Evolutionary conservation across 1,140 invertebrate species (phyloP).

Genomic region (Phthorimaea operculella): DNA sequence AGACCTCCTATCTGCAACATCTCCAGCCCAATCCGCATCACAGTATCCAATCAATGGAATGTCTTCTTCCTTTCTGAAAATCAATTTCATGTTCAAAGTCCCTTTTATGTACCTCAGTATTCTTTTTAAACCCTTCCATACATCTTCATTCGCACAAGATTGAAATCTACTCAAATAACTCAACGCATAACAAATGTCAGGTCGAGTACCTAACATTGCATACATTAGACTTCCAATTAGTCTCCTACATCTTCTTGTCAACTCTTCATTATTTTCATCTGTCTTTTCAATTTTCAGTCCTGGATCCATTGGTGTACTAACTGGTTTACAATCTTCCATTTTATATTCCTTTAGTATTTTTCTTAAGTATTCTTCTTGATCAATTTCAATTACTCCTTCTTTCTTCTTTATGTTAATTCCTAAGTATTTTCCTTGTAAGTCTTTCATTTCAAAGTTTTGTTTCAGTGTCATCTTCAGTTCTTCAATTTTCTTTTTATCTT

Average conservation of each 20-base stretch:
- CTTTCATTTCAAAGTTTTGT: slow-evolving; percentile 10
- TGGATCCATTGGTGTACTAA: slow-evolving; percentile 4
- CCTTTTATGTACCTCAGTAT: slow-evolving; percentile 38
- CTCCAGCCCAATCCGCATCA: slow-evolving; percentile 46
- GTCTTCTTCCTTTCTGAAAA: slow-evolving; percentile 8
- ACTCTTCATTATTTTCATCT: too few relatives aligned
- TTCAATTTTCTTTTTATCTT: slow-evolving; percentile 15
- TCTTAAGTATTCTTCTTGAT: slow-evolving; percentile 27
- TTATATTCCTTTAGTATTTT: slow-evolving; percentile 25
- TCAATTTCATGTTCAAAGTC: slow-evolving; percentile 21
- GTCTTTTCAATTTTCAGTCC: too few relatives aligned
- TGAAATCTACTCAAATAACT: slow-evolving; percentile 33
- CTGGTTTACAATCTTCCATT: slow-evolving; percentile 12
- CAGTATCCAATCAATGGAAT: slow-evolving; percentile 8
- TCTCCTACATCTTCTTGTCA: slow-evolving; percentile 15
- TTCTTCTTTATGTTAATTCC: slow-evolving; percentile 25
- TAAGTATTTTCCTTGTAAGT: slow-evolving; percentile 14
- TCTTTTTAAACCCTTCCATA: slow-evolving; percentile 26
- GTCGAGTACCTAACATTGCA: slow-evolving; percentile 25
- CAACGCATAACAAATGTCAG: slow-evolving; percentile 28
- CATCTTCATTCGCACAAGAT: slow-evolving; percentile 17
- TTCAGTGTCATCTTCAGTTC: background rate
- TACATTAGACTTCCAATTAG: slow-evolving; percentile 35
- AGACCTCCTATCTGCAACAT: slow-evolving; percentile 30
- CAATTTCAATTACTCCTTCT: slow-evolving; percentile 15